Evolutionary conservation across 2,797 vertebrate genomes (phyloP), one percentile per base, ranked within the genome.

Genomic region (Cryptoprocta ferox): DNA sequence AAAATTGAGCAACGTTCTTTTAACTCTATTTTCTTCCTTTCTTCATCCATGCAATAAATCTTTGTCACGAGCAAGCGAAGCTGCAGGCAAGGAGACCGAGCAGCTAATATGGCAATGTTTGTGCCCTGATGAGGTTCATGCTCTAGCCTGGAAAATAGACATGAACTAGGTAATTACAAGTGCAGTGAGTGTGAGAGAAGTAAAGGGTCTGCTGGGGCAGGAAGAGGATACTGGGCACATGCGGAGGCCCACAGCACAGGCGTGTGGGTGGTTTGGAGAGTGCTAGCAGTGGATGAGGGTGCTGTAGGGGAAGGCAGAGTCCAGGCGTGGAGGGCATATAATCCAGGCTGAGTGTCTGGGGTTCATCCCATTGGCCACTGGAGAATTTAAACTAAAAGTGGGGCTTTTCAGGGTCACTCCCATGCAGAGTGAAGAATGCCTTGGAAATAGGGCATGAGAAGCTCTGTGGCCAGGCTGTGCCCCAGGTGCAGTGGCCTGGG

Each of bases 351-450:
- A 63, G 5, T 45, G 75, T 76, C 65, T 71, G 75, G n/a, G 70
- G 53, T 68, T 86, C 32, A 14, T 80, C 45, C 81, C 59, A 53
- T 19, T 42, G 39, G 45, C 37, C 81, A 10, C n/a, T 45, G 81
- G 66, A 71, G 48, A 89, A 73, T 85, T 86, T 84, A 56, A 93
- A 79, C 48, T n/a, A 11, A 13, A 50, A 75, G 42, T 50, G 39
- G 32, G 37, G 9, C 32, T 92, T 71, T 48, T 35, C 39, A 78
- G 75, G 42, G 45, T 50, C 37, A n/a, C 19, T 59, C 6, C 78
- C 26, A 7, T 50, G 21, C 35, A 75, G 8, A n/a, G 35, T n/a
- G 16, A 70, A 89, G 16, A 75, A 48, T 30, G 45, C 61, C 42
- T 45, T 10, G 11, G 84, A 53, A 26, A 37, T 21, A 66, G 53